Conservation (phyloP, 35 echinoderm and acorn worm genomes). For the Heliocidaris erythrogramma region DNA sequence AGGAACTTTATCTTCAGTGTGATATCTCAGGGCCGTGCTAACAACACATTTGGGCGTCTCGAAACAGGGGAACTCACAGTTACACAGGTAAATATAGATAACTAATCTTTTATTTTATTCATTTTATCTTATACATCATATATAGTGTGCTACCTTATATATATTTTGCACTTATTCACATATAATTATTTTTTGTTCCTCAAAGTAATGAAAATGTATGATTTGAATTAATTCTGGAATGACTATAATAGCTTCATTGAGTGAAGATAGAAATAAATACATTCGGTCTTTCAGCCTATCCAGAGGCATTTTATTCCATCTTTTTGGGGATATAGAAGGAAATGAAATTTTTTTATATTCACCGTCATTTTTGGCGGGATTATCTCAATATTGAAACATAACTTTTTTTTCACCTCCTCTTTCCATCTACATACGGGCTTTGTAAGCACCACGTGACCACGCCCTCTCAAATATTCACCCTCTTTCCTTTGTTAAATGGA, state of each 20-base stretch:
- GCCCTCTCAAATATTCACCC: no score
- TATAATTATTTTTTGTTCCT: not conserved
- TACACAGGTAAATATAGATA: not conserved
- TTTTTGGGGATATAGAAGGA: no score
- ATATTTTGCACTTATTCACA: not conserved
- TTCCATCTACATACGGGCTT: no score
- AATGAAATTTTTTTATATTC: no score
- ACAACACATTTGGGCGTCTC: constrained; percentile 1
- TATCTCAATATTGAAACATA: no score
- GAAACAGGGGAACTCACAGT: constrained; percentile 6
- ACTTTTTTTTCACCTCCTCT: no score
- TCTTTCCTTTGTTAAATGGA: no score
- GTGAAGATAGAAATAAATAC: not conserved
- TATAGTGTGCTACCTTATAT: not conserved
- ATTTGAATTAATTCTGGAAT: not conserved
- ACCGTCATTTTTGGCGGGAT: no score
- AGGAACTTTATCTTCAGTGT: constrained; percentile 14
- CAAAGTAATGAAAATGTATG: not conserved
- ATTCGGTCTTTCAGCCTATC: not conserved
- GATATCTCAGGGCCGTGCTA: not conserved
- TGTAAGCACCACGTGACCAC: no score
- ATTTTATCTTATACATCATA: not conserved
- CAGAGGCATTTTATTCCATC: no score
- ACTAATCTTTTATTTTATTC: not conserved
- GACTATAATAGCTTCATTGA: not conserved